Conservation (phyloP, 2,888 invertebrate species). For the Hydroisotoma schaefferi region DNA sequence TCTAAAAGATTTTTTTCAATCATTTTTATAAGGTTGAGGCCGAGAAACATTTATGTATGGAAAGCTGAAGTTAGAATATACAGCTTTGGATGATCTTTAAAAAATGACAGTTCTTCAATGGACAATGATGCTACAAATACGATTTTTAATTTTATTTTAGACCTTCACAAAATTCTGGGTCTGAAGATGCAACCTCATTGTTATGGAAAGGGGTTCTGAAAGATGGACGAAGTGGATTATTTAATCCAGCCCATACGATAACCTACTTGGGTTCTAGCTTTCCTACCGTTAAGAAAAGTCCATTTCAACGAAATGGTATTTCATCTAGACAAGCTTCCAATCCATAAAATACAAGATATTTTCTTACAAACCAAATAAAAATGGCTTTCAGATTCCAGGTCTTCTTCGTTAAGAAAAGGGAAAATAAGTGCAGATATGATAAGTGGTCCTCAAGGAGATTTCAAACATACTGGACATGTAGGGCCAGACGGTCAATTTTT, state of each 20-base stretch:
- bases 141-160: no score
- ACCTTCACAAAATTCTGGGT: slow-evolving; percentile 49
- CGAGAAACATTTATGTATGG: no score
- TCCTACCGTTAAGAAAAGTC: slow-evolving; percentile 58
- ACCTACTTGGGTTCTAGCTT: slow-evolving; percentile 78
- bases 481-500: slow-evolving; percentile 96
- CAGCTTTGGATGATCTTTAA: no score
- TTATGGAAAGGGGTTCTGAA: slow-evolving; percentile 85
- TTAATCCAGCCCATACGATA: slow-evolving; percentile 84
- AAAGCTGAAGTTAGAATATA: no score
- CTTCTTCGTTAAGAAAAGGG: slow-evolving; percentile 53
- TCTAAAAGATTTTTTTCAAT: no score
- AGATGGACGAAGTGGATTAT: slow-evolving; percentile 87
- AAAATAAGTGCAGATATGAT: slow-evolving; percentile 88
- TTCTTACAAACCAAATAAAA: not conserved
- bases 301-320: slow-evolving; percentile 53
- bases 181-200: slow-evolving; percentile 31
- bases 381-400: slow-evolving; percentile 38
- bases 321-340: not conserved
- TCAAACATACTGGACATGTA: slow-evolving; percentile 94
- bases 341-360: not conserved
- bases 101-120: no score
- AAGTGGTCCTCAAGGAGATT: slow-evolving; percentile 92
- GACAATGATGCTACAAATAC: no score
- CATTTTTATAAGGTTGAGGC: no score